These are phyloP conservation scores for Brachyhypopomus occidentalis DNA, from an alignment of 2,113 vertebrate genomes.

Conservation along the genomic window DNA sequence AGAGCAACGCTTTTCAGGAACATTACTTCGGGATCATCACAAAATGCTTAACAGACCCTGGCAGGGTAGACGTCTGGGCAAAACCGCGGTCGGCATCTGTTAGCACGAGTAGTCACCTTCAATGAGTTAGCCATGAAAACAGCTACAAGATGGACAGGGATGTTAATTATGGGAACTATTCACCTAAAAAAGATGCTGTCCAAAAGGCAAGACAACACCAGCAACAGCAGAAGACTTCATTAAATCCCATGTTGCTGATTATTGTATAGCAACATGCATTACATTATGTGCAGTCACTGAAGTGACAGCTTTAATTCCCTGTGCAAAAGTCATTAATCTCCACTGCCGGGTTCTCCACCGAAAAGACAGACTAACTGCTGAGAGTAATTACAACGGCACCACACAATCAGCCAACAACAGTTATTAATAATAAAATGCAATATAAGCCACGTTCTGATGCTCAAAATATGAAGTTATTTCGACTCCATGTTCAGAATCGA, in stretches of 20 bases:
- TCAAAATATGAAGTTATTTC: neutral
- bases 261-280: too few species aligned
- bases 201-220: too few species aligned
- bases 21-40: neutral
- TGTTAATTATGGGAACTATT: too few species aligned
- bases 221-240: too few species aligned
- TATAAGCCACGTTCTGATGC: neutral
- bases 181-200: too few species aligned
- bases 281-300: too few species aligned
- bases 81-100: neutral
- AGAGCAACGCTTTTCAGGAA: constrained; percentile 2
- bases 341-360: too few species aligned
- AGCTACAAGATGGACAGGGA: too few species aligned
- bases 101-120: neutral
- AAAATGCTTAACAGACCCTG: neutral
- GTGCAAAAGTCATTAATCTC: too few species aligned
- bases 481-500: neutral
- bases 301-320: too few species aligned
- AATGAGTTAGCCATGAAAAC: neutral
- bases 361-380: too few species aligned
- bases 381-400: neutral
- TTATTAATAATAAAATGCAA: neutral
- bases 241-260: too few species aligned
- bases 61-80: neutral
- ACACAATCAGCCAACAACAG: neutral